Evolutionary conservation across 1,140 invertebrate species (phyloP), one percentile per base, ranked within the genome.

Genomic region (Euschistus heros): DNA sequence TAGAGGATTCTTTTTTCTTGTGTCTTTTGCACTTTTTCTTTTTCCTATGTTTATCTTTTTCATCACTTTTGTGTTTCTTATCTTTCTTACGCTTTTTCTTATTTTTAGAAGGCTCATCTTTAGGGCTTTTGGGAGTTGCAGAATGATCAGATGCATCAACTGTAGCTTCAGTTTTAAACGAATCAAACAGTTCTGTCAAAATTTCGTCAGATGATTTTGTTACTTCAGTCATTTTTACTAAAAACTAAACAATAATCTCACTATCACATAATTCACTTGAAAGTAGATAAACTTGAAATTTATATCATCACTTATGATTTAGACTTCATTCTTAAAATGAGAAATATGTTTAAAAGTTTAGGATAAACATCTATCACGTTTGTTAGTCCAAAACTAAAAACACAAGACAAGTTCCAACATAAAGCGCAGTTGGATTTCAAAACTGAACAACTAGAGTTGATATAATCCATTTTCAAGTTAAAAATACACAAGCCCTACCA

Each of bases 141-240:
- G 42, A 24, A 42, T 27, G 69, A 68, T 71, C 73, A 67, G 67
- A 17, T 55, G 66, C 20, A 68, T 71, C 73, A 66, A 67, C 17
- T 55, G 67, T 18, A 69, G 71, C 2, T 47, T 74, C 74, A n/a
- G 74, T 72, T 65, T 87, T 84, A 70, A 87, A 87, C 5, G 84
- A 86, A 61, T 82, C 80, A 70, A 91, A 91, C 0, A 91, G 76
- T 74, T 90, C 87, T 0, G 85, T 85, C 8, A 91, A 76, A 71
- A 91, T 89, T 73, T 91, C 86, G 73, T 84, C 86, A 0, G 87
- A 89, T 5, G 86, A 84, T 71, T 87, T 87, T 24, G 42, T 64
- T 37, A 50, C 50, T 54, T 64, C 63, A 4, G 22, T 55, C 47
- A 64, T 54, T 47, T 47, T 24, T 57, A 24, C 15, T 26, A 5